Evolutionary conservation across 2,797 vertebrate genomes (phyloP).

Genomic region (Chaunax sp.): DNA sequence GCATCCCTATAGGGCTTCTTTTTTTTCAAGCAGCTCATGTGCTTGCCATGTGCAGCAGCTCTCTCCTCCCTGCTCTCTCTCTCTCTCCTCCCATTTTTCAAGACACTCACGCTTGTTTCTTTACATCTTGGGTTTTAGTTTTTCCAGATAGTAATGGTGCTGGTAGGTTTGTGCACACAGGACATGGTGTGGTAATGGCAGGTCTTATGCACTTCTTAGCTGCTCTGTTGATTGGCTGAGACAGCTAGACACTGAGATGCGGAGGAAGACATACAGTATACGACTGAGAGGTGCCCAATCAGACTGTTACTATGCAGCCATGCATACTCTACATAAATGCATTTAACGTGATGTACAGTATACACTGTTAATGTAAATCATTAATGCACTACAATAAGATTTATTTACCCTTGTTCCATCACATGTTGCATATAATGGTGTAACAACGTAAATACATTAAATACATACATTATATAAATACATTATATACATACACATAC

Average conservation of each 20-base stretch:
- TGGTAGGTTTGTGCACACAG: slow-evolving; percentile 41
- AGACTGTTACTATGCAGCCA: slow-evolving; percentile 77
- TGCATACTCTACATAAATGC: slow-evolving; percentile 18
- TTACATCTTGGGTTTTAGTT: neutral
- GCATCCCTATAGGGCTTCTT: slow-evolving; percentile 13
- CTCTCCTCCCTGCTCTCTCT: slow-evolving; percentile 20
- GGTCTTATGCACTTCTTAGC: slow-evolving; percentile 48
- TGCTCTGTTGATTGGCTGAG: slow-evolving; percentile 72
- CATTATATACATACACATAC: no score
- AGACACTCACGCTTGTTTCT: neutral
- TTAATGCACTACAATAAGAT: neutral
- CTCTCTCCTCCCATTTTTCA: neutral
- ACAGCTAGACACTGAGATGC: slow-evolving; percentile 49
- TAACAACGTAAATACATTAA: no score
- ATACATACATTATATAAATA: no score
- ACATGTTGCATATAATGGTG: neutral
- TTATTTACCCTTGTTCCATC: slow-evolving; percentile 6
- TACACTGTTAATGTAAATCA: neutral
- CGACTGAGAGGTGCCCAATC: slow-evolving; percentile 67
- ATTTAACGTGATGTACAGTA: neutral
- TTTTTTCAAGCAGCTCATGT: slow-evolving; percentile 63
- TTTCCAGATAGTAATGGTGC: slow-evolving; percentile 20
- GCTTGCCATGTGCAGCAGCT: slow-evolving; percentile 62
- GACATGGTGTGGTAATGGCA: slow-evolving; percentile 19
- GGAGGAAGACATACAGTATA: slow-evolving; percentile 58